Conservation (phyloP, 2,888 invertebrate genomes). For the Drosophila lacicola region DNA sequence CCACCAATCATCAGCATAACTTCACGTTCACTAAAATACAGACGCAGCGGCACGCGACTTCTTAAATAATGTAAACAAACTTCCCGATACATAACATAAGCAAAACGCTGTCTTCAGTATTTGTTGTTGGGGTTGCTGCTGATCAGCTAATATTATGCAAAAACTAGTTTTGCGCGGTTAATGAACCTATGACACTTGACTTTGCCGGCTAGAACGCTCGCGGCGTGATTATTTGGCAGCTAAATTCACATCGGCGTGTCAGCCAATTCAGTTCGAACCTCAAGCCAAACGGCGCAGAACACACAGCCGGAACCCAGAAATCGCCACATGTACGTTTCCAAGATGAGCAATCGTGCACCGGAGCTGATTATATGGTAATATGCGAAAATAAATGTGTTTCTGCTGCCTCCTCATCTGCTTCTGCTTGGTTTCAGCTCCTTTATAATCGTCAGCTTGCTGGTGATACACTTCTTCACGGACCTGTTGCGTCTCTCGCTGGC, state of each 20-base stretch:
- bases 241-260: conserved; percentile 30
- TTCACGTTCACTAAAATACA: conserved; percentile 3
- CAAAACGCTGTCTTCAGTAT: conserved; percentile 16
- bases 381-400: not conserved
- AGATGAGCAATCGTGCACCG: conserved; percentile 84
- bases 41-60: not conserved
- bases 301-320: conserved; percentile 3
- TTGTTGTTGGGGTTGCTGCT: conserved; percentile 26
- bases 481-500: conserved; percentile 83
- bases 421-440: conserved; percentile 64
- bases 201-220: conserved; percentile 45
- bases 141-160: conserved; percentile 57
- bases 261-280: conserved; percentile 20
- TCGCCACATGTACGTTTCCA: conserved; percentile 54
- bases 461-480: conserved; percentile 84
- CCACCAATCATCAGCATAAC: conserved; percentile 7
- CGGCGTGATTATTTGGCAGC: conserved; percentile 27
- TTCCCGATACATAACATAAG: conserved; percentile 21
- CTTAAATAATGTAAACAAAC: conserved; percentile 36
- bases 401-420: not conserved
- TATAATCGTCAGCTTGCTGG: conserved; percentile 77
- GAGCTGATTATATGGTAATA: conserved; percentile 84
- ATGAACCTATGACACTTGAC: conserved; percentile 76
- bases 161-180: conserved; percentile 71
- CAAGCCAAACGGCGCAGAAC: conserved; percentile 15